Base-by-base conservation (phyloP, 2,113 vertebrate species). In the Saccopteryx bilineata region DNA sequence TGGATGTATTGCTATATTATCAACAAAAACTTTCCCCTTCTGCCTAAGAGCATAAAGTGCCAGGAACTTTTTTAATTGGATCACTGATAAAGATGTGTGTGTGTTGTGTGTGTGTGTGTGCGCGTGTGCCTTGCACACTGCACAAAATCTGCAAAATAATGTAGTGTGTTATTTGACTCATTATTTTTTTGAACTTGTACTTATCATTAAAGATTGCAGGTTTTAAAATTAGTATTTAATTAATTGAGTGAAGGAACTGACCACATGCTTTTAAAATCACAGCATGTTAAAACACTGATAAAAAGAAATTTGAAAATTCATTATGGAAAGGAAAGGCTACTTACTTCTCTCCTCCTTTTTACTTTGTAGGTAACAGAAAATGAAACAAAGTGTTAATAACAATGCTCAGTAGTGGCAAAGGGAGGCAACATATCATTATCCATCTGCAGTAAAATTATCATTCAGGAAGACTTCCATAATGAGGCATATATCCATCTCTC, bases 361-460 rank as follows among this genome's bases (percentile, higher is more conserved):
- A 80, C 60, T 94, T 94, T 94, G 46, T 87, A 96, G 92, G 89
- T 98, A 76, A 76, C 71, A 93, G 78, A 92, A 91, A 92, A 94
- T 95, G 39, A 95, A 96, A 76, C 78, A 94, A 93, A 97, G 17
- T 96, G 28, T 89, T 96, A 96, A 92, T 87, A 96, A 84, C 31
- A 84, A 92, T 96, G 75, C 56, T 92, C 60, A 90, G 3, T 88
- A 93, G 94, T 93, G 69, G 75, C 58, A 94, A 90, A 81, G 94
- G 69, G 56, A 94, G 52, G 58, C 75, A 97, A 92, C 90, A 88
- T 97, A 96, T 97, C 66, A 96, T 96, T 96, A 97, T 95, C 93
- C 83, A 95, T 96, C 96, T 97, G 97, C 92, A 96, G 39, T 26
- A 65, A 74, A 89, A 93, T 95, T 94, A 81, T 97, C 87, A 95